phyloP scores from a whole-genome alignment of 2,797 vertebrate species.

The Pygocentrus nattereri region DNA sequence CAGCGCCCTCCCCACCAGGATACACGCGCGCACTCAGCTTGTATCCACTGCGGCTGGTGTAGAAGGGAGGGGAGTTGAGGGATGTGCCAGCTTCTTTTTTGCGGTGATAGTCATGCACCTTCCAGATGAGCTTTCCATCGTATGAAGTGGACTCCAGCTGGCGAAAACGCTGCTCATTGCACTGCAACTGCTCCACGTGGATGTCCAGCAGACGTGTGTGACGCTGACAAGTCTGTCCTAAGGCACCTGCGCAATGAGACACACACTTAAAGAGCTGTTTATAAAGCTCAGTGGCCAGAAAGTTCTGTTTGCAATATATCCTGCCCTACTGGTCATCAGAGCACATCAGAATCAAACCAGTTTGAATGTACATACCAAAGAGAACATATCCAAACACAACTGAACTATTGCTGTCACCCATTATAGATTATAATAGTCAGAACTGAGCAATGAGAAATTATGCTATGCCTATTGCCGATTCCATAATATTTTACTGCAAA shows the following conservation, averaged over 20 bases:
- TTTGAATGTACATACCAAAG: background rate
- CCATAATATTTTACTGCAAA: too few species aligned
- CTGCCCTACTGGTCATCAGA: too few species aligned
- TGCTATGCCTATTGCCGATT: too few species aligned
- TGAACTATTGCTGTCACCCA: too few species aligned
- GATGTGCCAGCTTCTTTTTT: conserved; percentile 81
- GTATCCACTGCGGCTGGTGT: conserved; percentile 89
- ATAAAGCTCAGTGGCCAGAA: background rate
- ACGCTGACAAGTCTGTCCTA: conserved; percentile 83
- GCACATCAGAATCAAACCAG: background rate
- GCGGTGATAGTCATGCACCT: conserved; percentile 84
- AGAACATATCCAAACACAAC: too few species aligned
- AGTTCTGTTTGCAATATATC: too few species aligned
- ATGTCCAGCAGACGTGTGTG: conserved; percentile 84
- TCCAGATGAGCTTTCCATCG: conserved; percentile 91
- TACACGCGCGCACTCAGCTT: conserved; percentile 85
- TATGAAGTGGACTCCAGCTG: conserved; percentile 87
- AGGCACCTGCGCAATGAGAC: conserved; percentile 67
- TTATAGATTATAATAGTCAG: too few species aligned
- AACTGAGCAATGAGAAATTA: too few species aligned
- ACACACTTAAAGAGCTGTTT: background rate
- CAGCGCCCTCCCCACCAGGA: conserved; percentile 87
- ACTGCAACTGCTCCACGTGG: conserved; percentile 85
- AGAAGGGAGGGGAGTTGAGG: conserved; percentile 87
- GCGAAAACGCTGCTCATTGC: conserved; percentile 84